Percentiles rank a stretch among this genome's conserved stretches.
These are phyloP conservation scores for Numida meleagris DNA, from an alignment of 2,113 vertebrate species.

Conservation along the genomic window DNA sequence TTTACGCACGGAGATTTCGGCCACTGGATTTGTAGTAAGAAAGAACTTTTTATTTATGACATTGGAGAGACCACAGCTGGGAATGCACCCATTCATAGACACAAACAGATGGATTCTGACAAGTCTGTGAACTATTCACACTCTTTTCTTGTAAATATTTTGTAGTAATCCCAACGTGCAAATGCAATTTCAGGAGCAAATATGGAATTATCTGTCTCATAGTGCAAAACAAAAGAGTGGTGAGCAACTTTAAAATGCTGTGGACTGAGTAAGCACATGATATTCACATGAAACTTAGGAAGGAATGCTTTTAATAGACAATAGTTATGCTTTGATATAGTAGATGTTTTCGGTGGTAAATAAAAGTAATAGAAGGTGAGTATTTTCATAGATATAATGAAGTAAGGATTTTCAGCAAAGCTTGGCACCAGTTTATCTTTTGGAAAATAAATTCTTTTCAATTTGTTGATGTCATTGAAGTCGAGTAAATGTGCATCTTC, in stretches of 20 bases:
- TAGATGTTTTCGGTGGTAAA: conserved; percentile 33
- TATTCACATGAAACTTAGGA: neutral
- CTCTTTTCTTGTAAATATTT: conserved; percentile 70
- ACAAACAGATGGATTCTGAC: conserved; percentile 72
- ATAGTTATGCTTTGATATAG: neutral
- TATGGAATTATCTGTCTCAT: conserved; percentile 37
- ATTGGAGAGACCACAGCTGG: conserved; percentile 57
- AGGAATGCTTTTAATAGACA: neutral
- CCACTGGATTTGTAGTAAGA: conserved; percentile 20
- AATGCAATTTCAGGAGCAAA: conserved; percentile 66
- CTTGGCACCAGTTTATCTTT: neutral
- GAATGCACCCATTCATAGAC: conserved; percentile 56
- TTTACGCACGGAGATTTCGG: conserved; percentile 47
- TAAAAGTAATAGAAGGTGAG: neutral
- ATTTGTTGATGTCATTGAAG: conserved; percentile 37
- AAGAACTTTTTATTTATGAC: conserved; percentile 42
- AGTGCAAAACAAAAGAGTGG: neutral
- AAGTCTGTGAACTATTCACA: conserved; percentile 55
- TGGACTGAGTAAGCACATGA: neutral
- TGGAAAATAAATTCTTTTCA: neutral
- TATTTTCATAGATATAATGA: conserved; percentile 23
- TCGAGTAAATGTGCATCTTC: neutral
- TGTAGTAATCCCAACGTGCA: conserved; percentile 61
- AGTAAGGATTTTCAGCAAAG: conserved; percentile 25
- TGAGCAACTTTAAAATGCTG: neutral